phyloP scores from a whole-genome alignment of 2,797 vertebrate genomes.

The Calcarius lapponicus region DNA sequence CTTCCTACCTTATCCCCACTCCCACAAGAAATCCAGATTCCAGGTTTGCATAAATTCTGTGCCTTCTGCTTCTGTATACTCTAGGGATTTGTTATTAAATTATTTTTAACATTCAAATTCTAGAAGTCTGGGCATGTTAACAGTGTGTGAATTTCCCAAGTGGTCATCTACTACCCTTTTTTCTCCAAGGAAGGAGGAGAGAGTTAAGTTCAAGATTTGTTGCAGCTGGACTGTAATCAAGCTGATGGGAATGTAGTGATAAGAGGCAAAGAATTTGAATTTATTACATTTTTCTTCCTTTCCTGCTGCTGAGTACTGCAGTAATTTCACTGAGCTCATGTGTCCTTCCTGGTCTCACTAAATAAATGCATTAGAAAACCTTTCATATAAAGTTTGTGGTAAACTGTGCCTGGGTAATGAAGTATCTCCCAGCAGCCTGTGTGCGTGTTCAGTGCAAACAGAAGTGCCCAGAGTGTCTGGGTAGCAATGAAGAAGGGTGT shows the following conservation, averaged over 20 bases:
- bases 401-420: neutral
- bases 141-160: neutral
- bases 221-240: slow-evolving; percentile 63
- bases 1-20: neutral
- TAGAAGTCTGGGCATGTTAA: neutral
- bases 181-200: slow-evolving; percentile 12
- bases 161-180: neutral
- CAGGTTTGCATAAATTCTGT: neutral
- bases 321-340: slow-evolving; percentile 40
- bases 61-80: neutral
- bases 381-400: neutral
- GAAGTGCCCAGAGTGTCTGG: neutral
- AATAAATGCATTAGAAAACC: neutral
- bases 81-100: neutral
- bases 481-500: neutral
- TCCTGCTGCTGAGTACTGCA: slow-evolving; percentile 44
- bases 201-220: slow-evolving; percentile 58
- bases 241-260: slow-evolving; percentile 70
- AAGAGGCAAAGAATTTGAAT: slow-evolving; percentile 66
- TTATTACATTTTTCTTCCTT: slow-evolving; percentile 51
- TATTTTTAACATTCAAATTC: neutral
- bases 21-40: neutral
- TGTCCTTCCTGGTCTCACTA: neutral
- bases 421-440: neutral
- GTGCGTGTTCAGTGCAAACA: neutral